A percentile compares a stretch with the other conserved stretches of the same genome.
These are phyloP conservation scores for Rhinatrema bivittatum DNA, from an alignment of 2,797 vertebrate species.

Conservation along the genomic window DNA sequence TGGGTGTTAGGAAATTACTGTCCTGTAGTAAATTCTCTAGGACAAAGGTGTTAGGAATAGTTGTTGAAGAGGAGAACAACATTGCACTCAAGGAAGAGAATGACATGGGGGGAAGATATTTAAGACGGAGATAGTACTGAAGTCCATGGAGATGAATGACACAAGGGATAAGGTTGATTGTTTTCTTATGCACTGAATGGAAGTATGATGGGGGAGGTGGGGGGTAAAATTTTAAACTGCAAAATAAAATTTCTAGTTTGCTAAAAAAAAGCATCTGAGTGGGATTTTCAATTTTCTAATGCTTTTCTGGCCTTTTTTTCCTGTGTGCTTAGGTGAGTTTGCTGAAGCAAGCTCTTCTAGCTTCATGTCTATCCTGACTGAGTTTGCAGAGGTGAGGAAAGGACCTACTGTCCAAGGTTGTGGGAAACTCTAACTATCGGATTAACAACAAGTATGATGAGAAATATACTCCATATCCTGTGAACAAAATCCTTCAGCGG, in stretches of 20 bases:
- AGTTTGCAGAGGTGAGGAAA: conserved; percentile 69
- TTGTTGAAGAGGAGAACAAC: neutral
- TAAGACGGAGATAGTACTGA: no score
- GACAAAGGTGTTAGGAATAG: neutral
- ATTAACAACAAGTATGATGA: conserved; percentile 72
- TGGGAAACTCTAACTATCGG: conserved; percentile 46
- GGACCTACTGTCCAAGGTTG: conserved; percentile 57
- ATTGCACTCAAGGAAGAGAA: no score
- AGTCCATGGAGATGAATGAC: no score
- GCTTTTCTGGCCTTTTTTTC: no score
- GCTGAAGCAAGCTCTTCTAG: conserved; percentile 50
- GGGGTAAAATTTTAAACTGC: no score
- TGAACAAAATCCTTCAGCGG: conserved; percentile 44
- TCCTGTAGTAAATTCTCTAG: neutral
- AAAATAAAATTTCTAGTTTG: neutral
- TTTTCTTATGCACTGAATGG: no score
- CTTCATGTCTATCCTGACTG: conserved; percentile 63
- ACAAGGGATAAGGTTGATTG: no score
- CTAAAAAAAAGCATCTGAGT: no score
- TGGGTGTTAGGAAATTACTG: neutral
- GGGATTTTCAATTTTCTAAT: fast-evolving
- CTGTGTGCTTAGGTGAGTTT: conserved; percentile 45
- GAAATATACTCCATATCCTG: conserved; percentile 36
- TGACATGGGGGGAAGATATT: no score
- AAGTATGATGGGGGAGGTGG: no score